phyloP scores from a whole-genome alignment of 2,888 invertebrate species.

The Apotomis betuletana region DNA sequence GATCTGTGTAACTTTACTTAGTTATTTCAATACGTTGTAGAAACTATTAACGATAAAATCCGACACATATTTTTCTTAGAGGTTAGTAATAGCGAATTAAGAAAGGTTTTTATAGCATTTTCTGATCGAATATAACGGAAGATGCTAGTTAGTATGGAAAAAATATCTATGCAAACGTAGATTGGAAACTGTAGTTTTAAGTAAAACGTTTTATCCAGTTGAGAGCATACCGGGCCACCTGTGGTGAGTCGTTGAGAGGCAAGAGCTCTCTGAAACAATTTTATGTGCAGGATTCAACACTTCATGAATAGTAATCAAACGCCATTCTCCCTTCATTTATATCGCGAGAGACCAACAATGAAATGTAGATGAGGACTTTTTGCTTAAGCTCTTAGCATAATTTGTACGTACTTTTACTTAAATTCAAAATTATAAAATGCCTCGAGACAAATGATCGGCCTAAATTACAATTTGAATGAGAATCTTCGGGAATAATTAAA shows the following conservation, averaged over 20 bases:
- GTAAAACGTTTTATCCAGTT: slow-evolving; percentile 50
- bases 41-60: no score
- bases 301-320: slow-evolving; percentile 76
- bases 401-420: slow-evolving; percentile 62
- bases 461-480: slow-evolving; percentile 47
- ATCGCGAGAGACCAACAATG: slow-evolving; percentile 64
- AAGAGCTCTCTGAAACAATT: slow-evolving; percentile 45
- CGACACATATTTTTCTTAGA: no score
- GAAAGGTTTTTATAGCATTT: no score
- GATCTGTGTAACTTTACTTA: no score
- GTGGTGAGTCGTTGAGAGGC: slow-evolving; percentile 14
- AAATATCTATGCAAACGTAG: no score
- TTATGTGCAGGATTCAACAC: slow-evolving; percentile 63
- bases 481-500: slow-evolving; percentile 37
- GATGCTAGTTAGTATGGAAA: no score
- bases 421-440: slow-evolving; percentile 57
- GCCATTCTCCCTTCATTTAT: slow-evolving; percentile 66
- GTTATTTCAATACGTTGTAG: no score
- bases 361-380: slow-evolving; percentile 73
- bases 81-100: no score
- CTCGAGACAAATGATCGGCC: slow-evolving; percentile 53
- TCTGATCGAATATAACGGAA: no score
- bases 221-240: slow-evolving; percentile 53
- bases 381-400: slow-evolving; percentile 65
- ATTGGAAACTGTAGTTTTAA: background rate